Base-by-base conservation (phyloP, 2,888 invertebrate species). In the Xanthia icteritia region DNA sequence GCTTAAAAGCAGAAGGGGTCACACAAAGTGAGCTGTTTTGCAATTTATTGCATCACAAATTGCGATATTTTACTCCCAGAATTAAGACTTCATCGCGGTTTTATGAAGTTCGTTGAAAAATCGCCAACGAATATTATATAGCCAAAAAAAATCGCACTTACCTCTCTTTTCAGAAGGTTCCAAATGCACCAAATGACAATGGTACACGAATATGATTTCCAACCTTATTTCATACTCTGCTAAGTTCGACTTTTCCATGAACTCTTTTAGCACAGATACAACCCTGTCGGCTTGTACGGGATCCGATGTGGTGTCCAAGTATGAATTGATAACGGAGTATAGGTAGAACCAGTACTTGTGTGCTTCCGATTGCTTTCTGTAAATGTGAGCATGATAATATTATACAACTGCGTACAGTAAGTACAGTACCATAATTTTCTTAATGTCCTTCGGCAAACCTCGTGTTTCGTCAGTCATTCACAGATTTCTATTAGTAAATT, bases 331-430 rank as follows among this genome's bases (percentile, higher is more conserved):
- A 0, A 98, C 96, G 39, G 97, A 97, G 92, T 98, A 99, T 66
- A 99, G 94, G 92, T 98, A 98, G 94, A 99, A 98, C 99, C 99
- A 99, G 97, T 99, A 99, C 92, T 98, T 98, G 83, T 98, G 97
- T 0, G 98, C 97, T 81, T 97, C 97, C 0, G 97, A 95, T 91
- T 97, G 97, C 84, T 98, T 97, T 89, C 98, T 98, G 90, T 68
- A 51, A 78, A 63, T 31, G 17, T 31, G 11, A n/a, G 36, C 2
- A 56, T 58, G 6, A n/a, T 68, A n/a, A 39, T 20, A n/a, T 56
- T 56, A 20, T 15, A 39, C 20, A 36, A 54, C n/a, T 68, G 36
- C n/a, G 11, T 31, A 31, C 31, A 31, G 31, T 31, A 31, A 31
- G 31, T 31, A 31, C 31, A 31, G 31, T 31, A 31, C 31, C 1